Evolutionary conservation across 2,113 vertebrate species (phyloP), one percentile per base, ranked within the genome.

Genomic region (Heliornis fulica): DNA sequence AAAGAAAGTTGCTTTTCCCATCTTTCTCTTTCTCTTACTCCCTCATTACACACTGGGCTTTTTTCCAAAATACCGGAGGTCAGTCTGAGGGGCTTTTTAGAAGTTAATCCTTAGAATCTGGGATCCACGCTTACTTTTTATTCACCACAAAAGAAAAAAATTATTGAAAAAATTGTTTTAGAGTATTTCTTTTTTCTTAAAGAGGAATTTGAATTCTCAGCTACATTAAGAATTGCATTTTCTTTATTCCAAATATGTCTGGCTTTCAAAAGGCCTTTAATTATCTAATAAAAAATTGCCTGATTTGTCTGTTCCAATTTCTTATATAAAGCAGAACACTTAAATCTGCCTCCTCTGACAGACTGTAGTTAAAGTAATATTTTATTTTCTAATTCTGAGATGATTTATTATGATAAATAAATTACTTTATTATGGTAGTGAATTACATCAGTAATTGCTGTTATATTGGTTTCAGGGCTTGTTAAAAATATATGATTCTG

Each of bases 391-490:
- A 90, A 78, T 77, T 63, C 83, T 89, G 41, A 54, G 50, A 69
- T 54, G 53, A 90, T 81, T 91, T 93, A 77, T 91, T 85, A 72
- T 46, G 34, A 91, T 86, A 80, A 94, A 94, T 93, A 92, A 78
- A 81, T 91, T 76, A 71, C 15, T 75, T 84, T 91, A 59, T 88
- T 93, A 61, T 76, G 19, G 41, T 56, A 88, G 57, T 69, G 40
- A 93, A 88, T 83, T 87, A 69, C 4, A 36, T 68, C 41, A 45
- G 31, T 83, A 94, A 88, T 90, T 96, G 53, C 60, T 70, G 14
- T 54, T 92, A 38, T 46, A 63, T 66, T 69, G 50, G 45, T 29
- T 89, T 48, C 50, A 59, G 38, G 32, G 34, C 23, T 92, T 2
- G 10, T 91, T 89, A 91, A 91, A 94, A 94, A 68, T 70, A 82